Base-by-base conservation (phyloP, 2,797 vertebrate genomes). In the Lepus townsendii region DNA sequence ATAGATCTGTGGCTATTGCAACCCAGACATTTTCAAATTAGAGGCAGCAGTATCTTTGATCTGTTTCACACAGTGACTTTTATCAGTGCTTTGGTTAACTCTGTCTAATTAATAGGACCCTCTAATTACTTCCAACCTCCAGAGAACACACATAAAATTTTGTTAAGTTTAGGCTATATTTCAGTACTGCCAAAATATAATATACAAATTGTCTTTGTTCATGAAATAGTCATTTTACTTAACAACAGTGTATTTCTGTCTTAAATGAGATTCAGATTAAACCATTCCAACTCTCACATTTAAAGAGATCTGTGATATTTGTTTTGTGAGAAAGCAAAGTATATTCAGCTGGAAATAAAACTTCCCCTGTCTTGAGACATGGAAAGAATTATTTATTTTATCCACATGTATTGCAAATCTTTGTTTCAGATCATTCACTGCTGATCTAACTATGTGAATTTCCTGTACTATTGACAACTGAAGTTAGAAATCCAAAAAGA, bases 1-100 rank as follows among this genome's bases (percentile, higher is more conserved):
- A 4, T 14, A 9, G 19, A 24, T 20, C 4, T 19, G 14, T 50
- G 10, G 17, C 8, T 24, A 9, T 14, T 0, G 0, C 54, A 68
- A 72, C 7, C 6, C 54, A 17, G 2, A 32, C 4, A 2, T 52
- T 89, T 17, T 19, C n/a, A 66, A 5, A 69, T 17, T 65, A 30
- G 27, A 65, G 32, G 8, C 10, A 32, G 4, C 5, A 26, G 11
- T 19, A 2, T 84, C 16, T 73, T 77, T 63, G 27, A 38, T 65
- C 12, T 80, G 50, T 35, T 93, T 93, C 24, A 26, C 12, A 3
- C 0, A n/a, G 9, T 4, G 4, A 57, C 5, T 78, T 57, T 77
- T 38, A 78, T 69, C 24, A 38, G 32, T 22, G 83, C 24, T 72
- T 79, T 50, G 17, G 12, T 78, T 88, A 94, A 83, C 7, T 86